These are phyloP conservation scores for Macropodus opercularis DNA, from an alignment of 2,797 vertebrate species.

Conservation along the genomic window DNA sequence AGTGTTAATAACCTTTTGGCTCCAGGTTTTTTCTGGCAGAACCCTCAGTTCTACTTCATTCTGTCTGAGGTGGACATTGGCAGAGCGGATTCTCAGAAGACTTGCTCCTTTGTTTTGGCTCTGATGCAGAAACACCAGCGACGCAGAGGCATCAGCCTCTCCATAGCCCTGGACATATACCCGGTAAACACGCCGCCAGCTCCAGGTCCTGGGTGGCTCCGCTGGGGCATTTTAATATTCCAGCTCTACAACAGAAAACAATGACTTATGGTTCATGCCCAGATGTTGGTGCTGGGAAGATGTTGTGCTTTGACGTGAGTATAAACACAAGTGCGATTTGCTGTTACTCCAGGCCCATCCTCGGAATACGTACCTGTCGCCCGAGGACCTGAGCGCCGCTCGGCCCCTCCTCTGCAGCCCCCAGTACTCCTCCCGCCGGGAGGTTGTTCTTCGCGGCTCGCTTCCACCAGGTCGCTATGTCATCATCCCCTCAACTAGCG, in stretches of 20 bases:
- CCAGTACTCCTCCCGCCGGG: slow-evolving; percentile 46
- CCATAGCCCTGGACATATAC: slow-evolving; percentile 72
- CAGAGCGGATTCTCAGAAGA: slow-evolving; percentile 22
- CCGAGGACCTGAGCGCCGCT: slow-evolving; percentile 33
- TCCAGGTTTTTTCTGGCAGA: slow-evolving; percentile 69
- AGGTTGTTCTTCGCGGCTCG: slow-evolving; percentile 72
- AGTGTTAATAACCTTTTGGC: neutral
- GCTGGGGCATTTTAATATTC: too few relatives aligned
- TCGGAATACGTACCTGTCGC: slow-evolving; percentile 37
- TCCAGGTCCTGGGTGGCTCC: too few relatives aligned
- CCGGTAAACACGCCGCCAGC: slow-evolving; percentile 70
- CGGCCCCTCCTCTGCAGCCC: slow-evolving; percentile 35
- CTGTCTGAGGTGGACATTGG: slow-evolving; percentile 61
- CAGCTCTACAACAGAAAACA: too few relatives aligned
- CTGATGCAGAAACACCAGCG: slow-evolving; percentile 83
- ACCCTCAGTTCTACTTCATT: slow-evolving; percentile 77
- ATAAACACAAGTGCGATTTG: neutral
- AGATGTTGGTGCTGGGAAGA: too few relatives aligned
- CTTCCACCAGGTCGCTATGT: slow-evolving; percentile 78
- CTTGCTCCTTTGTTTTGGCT: slow-evolving; percentile 80
- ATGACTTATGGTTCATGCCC: too few relatives aligned
- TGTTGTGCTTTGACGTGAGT: too few relatives aligned
- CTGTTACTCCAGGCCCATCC: slow-evolving; percentile 57
- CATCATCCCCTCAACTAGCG: slow-evolving; percentile 73
- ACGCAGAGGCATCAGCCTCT: slow-evolving; percentile 52